Base-by-base conservation (phyloP, 2,113 vertebrate species). In the Glareola pratincola region DNA sequence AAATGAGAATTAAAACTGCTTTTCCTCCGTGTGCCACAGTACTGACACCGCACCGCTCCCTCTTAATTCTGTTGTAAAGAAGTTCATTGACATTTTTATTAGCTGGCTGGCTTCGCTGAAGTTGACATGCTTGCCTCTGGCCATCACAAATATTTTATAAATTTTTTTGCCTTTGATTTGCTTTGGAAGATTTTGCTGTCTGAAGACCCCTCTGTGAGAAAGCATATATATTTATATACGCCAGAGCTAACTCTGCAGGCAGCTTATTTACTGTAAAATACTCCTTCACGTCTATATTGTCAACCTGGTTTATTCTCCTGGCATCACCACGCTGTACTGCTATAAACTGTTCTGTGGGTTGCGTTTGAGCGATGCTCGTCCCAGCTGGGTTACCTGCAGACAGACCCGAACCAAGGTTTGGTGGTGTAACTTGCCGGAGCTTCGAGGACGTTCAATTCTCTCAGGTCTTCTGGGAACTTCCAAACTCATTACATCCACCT, bases 41-140 rank as follows among this genome's bases (percentile, higher is more conserved):
- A 9, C 45, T 45, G 88, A 51, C 63, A 32, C 30, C 77, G 75
- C 43, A 22, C 77, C 0, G 6, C 69, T 95, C 45, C 74, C 34
- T 76, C 78, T 66, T 90, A 29, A 88, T 94, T 96, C 84, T 91
- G 66, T 85, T 76, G n/a, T 51, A 63, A 87, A 82, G 78, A 94
- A 94, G 91, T 96, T 95, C 95, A 94, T 76, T 96, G 96, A 95
- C 89, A 92, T 92, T 97, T 97, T 96, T 96, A 66, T 90, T 90
- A 93, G 80, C 81, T 86, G 29, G 18, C 64, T 94, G 88, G 36
- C 54, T 91, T 87, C 17, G 21, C 57, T 91, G 57, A 85, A 85
- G 91, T 76, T 95, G 91, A 59, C 5, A 16, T 82, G n/a, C 62
- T 91, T 76, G 74, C 91, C 91, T 94, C 66, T 71, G 77, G 94